Percentiles rank a stretch among this genome's conserved stretches.
Conservation (phyloP, 1,140 invertebrate genomes). For the Drosophila tsacasi region DNA sequence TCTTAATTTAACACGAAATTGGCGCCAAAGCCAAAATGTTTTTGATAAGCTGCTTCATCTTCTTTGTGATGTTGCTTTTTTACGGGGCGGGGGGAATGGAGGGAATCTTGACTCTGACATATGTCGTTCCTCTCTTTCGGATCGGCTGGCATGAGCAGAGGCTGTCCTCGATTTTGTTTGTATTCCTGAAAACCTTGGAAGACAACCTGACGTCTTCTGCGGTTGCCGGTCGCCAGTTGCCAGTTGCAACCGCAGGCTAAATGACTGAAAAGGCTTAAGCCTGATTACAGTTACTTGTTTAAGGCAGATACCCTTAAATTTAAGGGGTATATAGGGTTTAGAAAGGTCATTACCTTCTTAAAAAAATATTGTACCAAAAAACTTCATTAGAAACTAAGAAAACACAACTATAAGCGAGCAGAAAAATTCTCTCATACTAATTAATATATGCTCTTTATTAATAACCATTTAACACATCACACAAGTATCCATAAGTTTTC, state of each 20-base stretch:
- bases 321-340: not conserved
- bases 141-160: slow-evolving; percentile 39
- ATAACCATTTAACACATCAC: not conserved
- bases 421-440: too few relatives aligned
- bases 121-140: slow-evolving; percentile 50
- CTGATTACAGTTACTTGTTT: slow-evolving; percentile 65
- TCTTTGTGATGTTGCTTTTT: not conserved
- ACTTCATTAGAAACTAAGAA: too few relatives aligned
- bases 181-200: slow-evolving; percentile 22
- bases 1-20: slow-evolving; percentile 55
- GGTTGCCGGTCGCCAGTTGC: slow-evolving; percentile 33
- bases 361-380: too few relatives aligned
- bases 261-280: slow-evolving; percentile 45
- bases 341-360: too few relatives aligned
- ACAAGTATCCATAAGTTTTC: not conserved
- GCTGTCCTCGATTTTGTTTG: slow-evolving; percentile 49
- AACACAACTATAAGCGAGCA: too few relatives aligned
- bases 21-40: slow-evolving; percentile 77
- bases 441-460: not conserved
- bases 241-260: slow-evolving; percentile 55
- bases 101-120: slow-evolving; percentile 48
- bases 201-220: slow-evolving; percentile 54
- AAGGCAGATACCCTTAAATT: slow-evolving; percentile 5
- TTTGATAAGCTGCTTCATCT: slow-evolving; percentile 66
- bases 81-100: not conserved